Evolutionary conservation across 2,113 vertebrate species (phyloP).

Genomic region (Nicator chloris): DNA sequence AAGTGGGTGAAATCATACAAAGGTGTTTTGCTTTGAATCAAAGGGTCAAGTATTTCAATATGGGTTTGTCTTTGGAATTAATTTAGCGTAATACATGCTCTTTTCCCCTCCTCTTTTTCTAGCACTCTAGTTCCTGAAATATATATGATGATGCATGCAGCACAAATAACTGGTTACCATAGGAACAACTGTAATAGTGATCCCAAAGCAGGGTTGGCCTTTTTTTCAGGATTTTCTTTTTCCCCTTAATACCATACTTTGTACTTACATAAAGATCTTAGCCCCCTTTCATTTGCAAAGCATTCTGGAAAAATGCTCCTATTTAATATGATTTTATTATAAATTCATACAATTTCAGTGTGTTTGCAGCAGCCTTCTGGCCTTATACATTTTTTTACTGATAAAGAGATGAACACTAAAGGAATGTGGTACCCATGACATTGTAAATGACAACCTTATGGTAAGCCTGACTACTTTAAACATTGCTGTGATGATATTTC

Average conservation of each 20-base stretch:
- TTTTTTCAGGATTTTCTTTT: background rate
- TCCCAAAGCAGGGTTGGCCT: background rate
- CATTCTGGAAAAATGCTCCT: background rate
- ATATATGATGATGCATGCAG: conserved; percentile 59
- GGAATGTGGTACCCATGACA: background rate
- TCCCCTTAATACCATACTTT: background rate
- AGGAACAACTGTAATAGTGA: conserved; percentile 61
- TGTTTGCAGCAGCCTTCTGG: background rate
- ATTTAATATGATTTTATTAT: background rate
- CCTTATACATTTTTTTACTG: background rate
- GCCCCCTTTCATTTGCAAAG: background rate
- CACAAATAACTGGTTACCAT: conserved; percentile 64
- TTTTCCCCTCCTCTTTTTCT: background rate
- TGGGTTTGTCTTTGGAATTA: conserved; percentile 2
- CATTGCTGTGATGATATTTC: background rate
- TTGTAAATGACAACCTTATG: background rate
- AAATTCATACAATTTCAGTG: background rate
- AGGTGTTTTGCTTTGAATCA: conserved; percentile 5
- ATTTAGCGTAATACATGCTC: background rate
- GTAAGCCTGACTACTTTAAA: background rate
- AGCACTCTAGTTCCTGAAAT: conserved; percentile 50
- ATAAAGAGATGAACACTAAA: background rate
- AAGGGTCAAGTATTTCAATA: conserved; percentile 41
- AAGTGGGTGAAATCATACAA: conserved; percentile 20
- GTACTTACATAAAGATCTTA: background rate